Percentiles rank a stretch among this genome's conserved stretches.
Evolutionary conservation across 2,888 invertebrate genomes (phyloP).

Genomic region (Netelia fuscicornis): DNA sequence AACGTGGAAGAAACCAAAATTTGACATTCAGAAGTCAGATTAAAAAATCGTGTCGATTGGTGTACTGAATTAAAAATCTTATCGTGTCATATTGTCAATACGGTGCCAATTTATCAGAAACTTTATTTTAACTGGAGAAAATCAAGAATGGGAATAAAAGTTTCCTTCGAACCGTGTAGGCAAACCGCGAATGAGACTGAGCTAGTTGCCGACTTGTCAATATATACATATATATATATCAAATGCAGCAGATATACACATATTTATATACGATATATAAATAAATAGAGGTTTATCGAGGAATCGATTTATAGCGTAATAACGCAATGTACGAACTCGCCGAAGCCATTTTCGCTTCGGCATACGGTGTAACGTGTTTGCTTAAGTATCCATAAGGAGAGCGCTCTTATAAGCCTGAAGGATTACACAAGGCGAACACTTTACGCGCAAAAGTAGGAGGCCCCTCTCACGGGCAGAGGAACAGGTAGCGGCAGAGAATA

Average conservation of each 20-base stretch:
- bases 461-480: slow-evolving; percentile 37
- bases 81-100: neutral
- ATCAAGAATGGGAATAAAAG: slow-evolving; percentile 35
- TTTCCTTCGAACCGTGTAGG: slow-evolving; percentile 25
- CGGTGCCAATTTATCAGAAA: neutral
- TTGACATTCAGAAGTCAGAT: no score
- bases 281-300: slow-evolving; percentile 11
- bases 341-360: slow-evolving; percentile 49
- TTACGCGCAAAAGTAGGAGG: slow-evolving; percentile 33
- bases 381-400: slow-evolving; percentile 58
- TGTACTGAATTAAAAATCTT: neutral
- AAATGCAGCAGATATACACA: slow-evolving; percentile 6
- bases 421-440: slow-evolving; percentile 59
- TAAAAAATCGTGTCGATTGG: no score
- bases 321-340: slow-evolving; percentile 57
- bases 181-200: slow-evolving; percentile 39
- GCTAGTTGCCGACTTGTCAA: slow-evolving; percentile 26
- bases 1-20: no score
- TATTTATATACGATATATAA: slow-evolving; percentile 19
- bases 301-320: slow-evolving; percentile 65
- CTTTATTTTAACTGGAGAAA: neutral
- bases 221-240: slow-evolving; percentile 13
- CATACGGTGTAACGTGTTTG: slow-evolving; percentile 53
- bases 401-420: slow-evolving; percentile 56
- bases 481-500: slow-evolving; percentile 68